Evolutionary conservation across 2,888 invertebrate genomes (phyloP).

Genomic region (Orthonychiurus folsomi): DNA sequence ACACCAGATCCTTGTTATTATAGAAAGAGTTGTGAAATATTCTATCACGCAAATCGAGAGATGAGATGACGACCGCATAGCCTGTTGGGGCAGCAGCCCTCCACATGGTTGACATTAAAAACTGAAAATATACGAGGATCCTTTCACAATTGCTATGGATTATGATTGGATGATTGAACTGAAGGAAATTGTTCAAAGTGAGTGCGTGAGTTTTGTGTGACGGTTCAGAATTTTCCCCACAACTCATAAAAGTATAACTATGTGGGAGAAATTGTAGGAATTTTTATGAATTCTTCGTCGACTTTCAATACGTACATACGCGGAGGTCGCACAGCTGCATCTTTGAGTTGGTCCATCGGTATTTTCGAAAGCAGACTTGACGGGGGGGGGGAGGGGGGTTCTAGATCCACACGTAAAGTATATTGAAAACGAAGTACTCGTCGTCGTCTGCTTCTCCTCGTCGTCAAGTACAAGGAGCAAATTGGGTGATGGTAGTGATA

Average conservation of each 20-base stretch:
- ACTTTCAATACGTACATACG: not conserved
- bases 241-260: not conserved
- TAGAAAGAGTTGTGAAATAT: too few relatives aligned
- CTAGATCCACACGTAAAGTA: not conserved
- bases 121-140: not conserved
- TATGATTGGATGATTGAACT: not conserved
- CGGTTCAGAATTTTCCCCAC: not conserved
- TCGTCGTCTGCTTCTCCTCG: too few relatives aligned
- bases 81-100: too few relatives aligned
- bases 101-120: constrained; percentile 1
- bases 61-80: not conserved
- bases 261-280: not conserved
- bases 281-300: constrained; percentile 3
- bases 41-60: too few relatives aligned
- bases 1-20: too few relatives aligned
- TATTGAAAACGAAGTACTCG: not conserved
- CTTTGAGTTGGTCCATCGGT: too few relatives aligned
- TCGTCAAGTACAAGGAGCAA: not conserved
- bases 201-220: too few relatives aligned
- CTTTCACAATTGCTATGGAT: not conserved
- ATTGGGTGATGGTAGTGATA: not conserved
- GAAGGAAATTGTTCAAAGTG: not conserved
- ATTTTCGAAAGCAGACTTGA: too few relatives aligned
- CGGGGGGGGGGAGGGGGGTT: not conserved
- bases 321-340: too few relatives aligned